phyloP scores from a whole-genome alignment of 2,888 invertebrate genomes.

The Cryptus viduatorius region DNA sequence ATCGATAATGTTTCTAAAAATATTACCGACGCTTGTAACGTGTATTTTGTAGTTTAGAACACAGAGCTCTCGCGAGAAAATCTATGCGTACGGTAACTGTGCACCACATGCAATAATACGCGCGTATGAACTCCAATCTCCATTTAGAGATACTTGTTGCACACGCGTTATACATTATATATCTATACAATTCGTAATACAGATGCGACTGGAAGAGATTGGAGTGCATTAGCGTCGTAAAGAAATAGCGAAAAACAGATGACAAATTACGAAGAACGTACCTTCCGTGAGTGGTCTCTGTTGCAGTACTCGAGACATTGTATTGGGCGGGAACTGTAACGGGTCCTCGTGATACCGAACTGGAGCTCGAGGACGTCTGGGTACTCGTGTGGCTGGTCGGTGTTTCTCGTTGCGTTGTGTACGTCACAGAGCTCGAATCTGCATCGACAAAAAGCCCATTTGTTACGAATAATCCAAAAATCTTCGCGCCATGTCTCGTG shows the following conservation, averaged over 20 bases:
- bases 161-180: conserved; percentile 26
- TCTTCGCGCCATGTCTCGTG: neutral
- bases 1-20: conserved; percentile 19
- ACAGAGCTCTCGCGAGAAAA: neutral
- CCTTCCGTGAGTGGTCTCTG: conserved; percentile 81
- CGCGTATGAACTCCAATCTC: neutral
- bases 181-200: conserved; percentile 16
- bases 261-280: conserved; percentile 67
- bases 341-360: conserved; percentile 76
- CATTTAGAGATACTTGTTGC: conserved; percentile 60
- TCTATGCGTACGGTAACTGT: neutral
- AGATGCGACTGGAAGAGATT: neutral
- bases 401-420: conserved; percentile 80
- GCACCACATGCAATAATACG: neutral
- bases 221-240: neutral
- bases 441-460: conserved; percentile 12
- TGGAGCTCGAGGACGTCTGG: conserved; percentile 77
- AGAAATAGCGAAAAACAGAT: neutral
- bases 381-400: conserved; percentile 79
- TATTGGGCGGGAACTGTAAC: conserved; percentile 79
- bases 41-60: neutral
- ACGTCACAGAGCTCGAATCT: conserved; percentile 82
- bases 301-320: conserved; percentile 79
- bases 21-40: neutral
- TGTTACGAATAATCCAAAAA: conserved; percentile 3